phyloP scores from a whole-genome alignment of 2,113 vertebrate genomes.

The Dipodomys stephensi region DNA sequence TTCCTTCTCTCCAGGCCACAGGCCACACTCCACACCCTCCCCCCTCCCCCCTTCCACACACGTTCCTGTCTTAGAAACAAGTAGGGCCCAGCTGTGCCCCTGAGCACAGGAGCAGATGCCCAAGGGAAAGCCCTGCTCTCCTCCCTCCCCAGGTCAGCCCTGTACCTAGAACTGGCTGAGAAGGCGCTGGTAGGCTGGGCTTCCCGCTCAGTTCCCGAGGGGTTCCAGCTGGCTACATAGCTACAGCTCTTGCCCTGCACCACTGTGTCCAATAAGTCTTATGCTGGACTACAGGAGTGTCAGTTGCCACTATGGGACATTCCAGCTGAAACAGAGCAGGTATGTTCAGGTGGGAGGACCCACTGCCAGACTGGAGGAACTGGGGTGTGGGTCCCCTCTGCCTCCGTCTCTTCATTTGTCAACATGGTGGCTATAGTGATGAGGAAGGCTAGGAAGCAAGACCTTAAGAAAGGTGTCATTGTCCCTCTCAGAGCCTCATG shows the following conservation, averaged over 20 bases:
- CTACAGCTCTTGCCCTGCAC: neutral
- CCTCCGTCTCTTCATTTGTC: constrained; percentile 1
- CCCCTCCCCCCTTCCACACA: neutral
- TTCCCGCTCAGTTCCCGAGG: neutral
- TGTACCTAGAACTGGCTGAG: neutral
- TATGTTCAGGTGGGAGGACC: neutral
- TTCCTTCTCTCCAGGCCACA: neutral
- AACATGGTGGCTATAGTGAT: neutral
- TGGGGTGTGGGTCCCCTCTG: no score
- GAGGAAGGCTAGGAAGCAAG: neutral
- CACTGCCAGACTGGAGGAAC: neutral
- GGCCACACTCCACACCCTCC: neutral
- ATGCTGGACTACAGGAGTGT: neutral
- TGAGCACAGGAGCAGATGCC: neutral
- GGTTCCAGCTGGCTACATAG: neutral
- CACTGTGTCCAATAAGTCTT: neutral
- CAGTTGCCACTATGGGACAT: no score
- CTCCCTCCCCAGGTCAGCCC: neutral
- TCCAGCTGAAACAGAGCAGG: neutral
- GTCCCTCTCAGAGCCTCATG: neutral
- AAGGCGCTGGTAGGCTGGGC: neutral
- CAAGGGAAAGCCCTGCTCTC: constrained; percentile 43
- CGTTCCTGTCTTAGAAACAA: constrained; percentile 6
- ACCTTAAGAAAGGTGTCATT: neutral
- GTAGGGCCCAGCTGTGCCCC: constrained; percentile 34